These are phyloP conservation scores for Campylomormyrus tamandua DNA, from an alignment of 2,113 vertebrate genomes.

Conservation along the genomic window DNA sequence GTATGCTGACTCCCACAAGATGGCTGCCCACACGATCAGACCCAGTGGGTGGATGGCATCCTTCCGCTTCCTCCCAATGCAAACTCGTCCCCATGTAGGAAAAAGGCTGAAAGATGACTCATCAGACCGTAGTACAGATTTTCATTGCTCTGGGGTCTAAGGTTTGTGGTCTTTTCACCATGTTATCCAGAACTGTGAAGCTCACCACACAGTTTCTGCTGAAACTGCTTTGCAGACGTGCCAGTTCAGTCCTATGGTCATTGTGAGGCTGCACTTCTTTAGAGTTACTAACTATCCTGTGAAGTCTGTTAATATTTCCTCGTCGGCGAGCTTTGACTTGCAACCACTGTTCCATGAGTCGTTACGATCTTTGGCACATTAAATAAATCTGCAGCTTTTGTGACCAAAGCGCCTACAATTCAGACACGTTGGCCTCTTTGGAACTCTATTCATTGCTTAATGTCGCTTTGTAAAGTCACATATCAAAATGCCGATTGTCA, in stretches of 20 bases:
- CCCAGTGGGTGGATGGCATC: not conserved
- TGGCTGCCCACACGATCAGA: not conserved
- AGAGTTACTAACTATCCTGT: not conserved
- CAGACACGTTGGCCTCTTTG: not conserved
- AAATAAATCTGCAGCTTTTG: not conserved
- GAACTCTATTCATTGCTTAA: not conserved
- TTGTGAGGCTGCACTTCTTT: not conserved
- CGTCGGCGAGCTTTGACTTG: not conserved
- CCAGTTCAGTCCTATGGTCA: not conserved
- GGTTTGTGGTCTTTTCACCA: not conserved
- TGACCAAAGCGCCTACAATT: not conserved
- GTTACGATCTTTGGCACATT: not conserved
- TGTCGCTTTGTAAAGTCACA: not conserved
- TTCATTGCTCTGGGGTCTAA: not conserved
- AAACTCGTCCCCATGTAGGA: not conserved
- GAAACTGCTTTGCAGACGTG: not conserved
- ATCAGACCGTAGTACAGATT: not conserved
- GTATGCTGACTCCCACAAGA: not conserved
- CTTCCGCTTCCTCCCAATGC: not conserved
- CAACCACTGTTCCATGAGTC: not conserved
- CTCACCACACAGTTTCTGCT: not conserved
- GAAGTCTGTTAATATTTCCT: not conserved
- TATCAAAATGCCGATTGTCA: not conserved
- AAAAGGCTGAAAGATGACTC: not conserved
- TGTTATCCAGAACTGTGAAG: not conserved